These are phyloP conservation scores for Xyrauchen texanus DNA, from an alignment of 2,113 vertebrate species.

Conservation along the genomic window DNA sequence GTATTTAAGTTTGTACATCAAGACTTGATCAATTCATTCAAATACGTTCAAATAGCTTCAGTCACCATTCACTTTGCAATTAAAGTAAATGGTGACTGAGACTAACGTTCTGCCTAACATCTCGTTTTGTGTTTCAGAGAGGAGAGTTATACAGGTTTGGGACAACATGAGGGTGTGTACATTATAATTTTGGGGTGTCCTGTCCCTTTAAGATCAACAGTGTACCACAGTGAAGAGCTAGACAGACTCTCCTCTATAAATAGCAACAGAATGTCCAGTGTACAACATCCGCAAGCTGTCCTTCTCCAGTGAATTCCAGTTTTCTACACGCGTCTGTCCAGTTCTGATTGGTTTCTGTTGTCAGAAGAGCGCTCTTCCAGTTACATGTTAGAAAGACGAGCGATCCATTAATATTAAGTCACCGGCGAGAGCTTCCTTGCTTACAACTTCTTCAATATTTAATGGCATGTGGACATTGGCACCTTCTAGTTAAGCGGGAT, in stretches of 20 bases:
- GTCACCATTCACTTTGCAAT: background rate
- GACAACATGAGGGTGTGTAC: background rate
- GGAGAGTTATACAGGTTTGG: no score
- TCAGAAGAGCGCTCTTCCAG: conserved; percentile 54
- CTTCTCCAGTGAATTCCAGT: background rate
- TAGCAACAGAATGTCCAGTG: background rate
- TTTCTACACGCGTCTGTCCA: no score
- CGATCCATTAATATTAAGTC: conserved; percentile 80
- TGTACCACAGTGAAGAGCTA: background rate
- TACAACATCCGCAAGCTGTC: background rate
- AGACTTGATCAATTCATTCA: no score
- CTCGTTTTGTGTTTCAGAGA: no score
- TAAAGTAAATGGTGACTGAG: no score
- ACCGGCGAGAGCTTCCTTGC: conserved; percentile 70
- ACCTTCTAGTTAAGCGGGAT: conserved; percentile 63
- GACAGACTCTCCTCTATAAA: conserved; percentile 7
- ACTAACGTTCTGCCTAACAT: no score
- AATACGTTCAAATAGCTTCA: no score
- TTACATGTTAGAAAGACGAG: conserved; percentile 74
- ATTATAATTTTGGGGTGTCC: no score
- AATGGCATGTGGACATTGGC: conserved; percentile 75
- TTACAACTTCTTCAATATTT: conserved; percentile 78
- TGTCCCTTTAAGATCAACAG: no score
- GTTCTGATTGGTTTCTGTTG: no score
- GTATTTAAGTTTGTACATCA: no score